phyloP scores from a whole-genome alignment of 2,797 vertebrate species.

The Sitta carolinensis region DNA sequence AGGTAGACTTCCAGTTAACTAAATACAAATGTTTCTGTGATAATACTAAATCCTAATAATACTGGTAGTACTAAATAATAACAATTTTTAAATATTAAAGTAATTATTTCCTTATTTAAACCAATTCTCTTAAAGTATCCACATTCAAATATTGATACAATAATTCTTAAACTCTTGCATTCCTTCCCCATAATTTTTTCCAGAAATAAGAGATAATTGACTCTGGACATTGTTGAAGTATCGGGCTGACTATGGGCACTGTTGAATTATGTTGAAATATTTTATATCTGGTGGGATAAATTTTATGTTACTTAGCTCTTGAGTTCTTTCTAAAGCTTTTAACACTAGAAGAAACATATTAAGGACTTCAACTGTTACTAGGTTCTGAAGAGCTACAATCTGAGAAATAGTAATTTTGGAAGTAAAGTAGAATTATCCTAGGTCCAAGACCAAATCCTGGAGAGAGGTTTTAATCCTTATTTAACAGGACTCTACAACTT shows the following conservation, averaged over 20 bases:
- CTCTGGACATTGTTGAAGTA: neutral
- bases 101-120: neutral
- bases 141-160: neutral
- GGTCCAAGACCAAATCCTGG: neutral
- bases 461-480: neutral
- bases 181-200: neutral
- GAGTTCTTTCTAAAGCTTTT: neutral
- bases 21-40: neutral
- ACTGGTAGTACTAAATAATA: neutral
- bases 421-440: neutral
- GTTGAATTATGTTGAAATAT: neutral
- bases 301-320: neutral
- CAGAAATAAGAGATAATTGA: neutral
- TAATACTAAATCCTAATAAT: neutral
- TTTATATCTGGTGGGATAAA: neutral
- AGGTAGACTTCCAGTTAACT: neutral
- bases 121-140: neutral
- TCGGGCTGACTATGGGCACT: neutral
- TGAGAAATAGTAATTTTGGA: neutral
- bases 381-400: neutral
- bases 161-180: neutral
- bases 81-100: neutral
- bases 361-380: neutral
- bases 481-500: neutral
- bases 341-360: neutral